Conservation (phyloP, 2,797 vertebrate genomes). For the Myiotriccus ornatus region DNA sequence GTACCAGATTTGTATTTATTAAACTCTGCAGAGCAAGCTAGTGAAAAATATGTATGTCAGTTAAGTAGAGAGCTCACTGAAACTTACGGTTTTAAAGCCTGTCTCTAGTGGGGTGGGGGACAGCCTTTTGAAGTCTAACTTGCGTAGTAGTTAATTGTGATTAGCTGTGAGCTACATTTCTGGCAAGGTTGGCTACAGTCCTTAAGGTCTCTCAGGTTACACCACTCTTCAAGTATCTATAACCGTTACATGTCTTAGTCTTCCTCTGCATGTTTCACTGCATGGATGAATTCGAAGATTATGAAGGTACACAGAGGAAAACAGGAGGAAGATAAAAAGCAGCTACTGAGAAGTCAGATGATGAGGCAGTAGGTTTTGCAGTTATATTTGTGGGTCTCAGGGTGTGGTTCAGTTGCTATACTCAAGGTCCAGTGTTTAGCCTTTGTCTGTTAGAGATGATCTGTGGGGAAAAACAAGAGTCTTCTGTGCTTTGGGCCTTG, state of each 20-base stretch:
- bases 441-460: background rate
- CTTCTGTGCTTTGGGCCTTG: background rate
- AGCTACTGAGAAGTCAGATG: background rate
- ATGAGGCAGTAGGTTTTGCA: background rate
- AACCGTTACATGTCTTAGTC: background rate
- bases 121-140: background rate
- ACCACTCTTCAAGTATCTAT: background rate
- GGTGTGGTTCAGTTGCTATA: background rate
- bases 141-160: background rate
- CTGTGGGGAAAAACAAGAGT: background rate
- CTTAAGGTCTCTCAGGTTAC: background rate
- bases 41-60: background rate
- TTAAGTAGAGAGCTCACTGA: background rate
- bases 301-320: background rate
- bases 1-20: conserved; percentile 64
- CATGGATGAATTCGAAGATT: background rate
- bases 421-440: background rate
- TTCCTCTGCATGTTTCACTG: background rate
- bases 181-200: background rate
- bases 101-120: rapidly evolving
- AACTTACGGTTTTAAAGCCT: background rate
- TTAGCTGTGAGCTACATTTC: background rate
- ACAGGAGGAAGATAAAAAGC: background rate
- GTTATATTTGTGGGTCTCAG: background rate
- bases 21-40: background rate